Evolutionary conservation across 2,888 invertebrate species (phyloP).

Genomic region (Cephus runcator): DNA sequence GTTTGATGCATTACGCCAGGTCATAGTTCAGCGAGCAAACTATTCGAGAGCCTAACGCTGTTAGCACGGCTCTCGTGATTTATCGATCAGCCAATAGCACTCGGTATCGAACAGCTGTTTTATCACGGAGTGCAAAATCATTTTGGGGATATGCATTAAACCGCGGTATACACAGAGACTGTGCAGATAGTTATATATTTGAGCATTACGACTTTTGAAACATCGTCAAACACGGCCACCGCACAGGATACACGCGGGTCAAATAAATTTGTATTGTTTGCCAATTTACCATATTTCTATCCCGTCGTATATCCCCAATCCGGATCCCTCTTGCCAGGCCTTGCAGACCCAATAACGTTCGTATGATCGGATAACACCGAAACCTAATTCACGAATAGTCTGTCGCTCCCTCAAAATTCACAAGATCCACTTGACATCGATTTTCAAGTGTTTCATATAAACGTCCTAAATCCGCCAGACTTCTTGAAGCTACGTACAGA

Average conservation of each 20-base stretch:
- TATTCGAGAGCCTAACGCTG: constrained; percentile 29
- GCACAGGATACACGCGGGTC: not conserved
- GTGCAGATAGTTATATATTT: not conserved
- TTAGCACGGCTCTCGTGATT: constrained; percentile 26
- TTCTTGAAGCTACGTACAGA: not conserved
- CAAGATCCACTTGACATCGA: not conserved
- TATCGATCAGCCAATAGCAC: constrained; percentile 22
- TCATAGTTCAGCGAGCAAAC: constrained; percentile 39
- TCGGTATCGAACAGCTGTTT: constrained; percentile 3
- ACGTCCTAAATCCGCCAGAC: not conserved
- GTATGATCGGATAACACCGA: not conserved
- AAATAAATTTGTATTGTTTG: not conserved
- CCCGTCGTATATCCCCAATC: not conserved
- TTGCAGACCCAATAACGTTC: not conserved
- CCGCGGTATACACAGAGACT: not conserved
- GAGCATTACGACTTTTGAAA: not conserved
- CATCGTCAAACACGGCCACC: not conserved
- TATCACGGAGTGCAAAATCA: not conserved
- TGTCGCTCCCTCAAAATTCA: not conserved
- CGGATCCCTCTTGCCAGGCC: not conserved
- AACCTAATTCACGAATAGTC: not conserved
- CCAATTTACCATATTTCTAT: not conserved
- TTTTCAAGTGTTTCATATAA: not conserved
- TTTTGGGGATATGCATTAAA: not conserved
- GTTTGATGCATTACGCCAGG: constrained; percentile 44